Evolutionary conservation across 1,140 invertebrate species (phyloP).

Genomic region (Cataglyphis hispanica): DNA sequence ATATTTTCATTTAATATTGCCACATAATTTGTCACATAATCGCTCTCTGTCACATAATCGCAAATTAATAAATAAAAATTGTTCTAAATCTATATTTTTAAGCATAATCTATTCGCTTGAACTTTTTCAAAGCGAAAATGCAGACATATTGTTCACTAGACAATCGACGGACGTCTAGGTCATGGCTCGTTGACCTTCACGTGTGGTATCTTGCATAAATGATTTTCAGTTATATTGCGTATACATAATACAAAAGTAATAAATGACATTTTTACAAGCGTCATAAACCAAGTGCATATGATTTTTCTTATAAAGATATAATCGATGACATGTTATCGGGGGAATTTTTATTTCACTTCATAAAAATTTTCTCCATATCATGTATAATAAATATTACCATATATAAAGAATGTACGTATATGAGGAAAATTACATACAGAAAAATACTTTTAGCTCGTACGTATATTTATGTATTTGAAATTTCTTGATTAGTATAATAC

Average conservation of each 20-base stretch:
- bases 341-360: neutral
- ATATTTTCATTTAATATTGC: too few species aligned
- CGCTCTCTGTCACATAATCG: too few species aligned
- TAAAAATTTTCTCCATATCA: neutral
- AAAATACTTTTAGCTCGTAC: neutral
- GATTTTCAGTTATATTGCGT: neutral
- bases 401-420: neutral
- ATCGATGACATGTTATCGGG: neutral
- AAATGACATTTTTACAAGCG: neutral
- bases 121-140: too few species aligned
- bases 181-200: neutral
- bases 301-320: neutral
- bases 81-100: too few species aligned
- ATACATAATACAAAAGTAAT: neutral
- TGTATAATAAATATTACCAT: neutral
- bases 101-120: too few species aligned
- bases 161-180: constrained; percentile 24
- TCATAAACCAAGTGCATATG: neutral
- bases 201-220: too few species aligned
- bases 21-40: too few species aligned
- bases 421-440: neutral
- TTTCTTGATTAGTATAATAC: too few species aligned
- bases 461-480: too few species aligned
- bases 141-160: too few species aligned
- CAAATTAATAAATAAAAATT: too few species aligned